These are phyloP conservation scores for Sebastes melanostomus DNA, from an alignment of 2,797 vertebrate genomes.

Conservation along the genomic window DNA sequence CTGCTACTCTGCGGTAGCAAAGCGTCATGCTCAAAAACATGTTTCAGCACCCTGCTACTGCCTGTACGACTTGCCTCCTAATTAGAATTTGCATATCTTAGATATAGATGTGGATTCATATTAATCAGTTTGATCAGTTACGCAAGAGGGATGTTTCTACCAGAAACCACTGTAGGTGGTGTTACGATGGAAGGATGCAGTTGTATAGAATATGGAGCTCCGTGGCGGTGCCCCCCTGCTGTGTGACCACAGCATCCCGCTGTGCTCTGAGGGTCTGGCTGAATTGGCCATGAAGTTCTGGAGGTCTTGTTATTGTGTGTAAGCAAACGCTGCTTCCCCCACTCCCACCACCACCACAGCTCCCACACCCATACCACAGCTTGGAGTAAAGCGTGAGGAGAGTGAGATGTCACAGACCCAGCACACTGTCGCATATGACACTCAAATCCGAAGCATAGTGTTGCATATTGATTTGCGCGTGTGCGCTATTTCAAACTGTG, in stretches of 20 bases:
- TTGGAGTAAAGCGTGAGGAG: conserved; percentile 17
- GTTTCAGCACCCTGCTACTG: neutral
- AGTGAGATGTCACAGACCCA: conserved; percentile 71
- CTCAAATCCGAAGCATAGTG: conserved; percentile 58
- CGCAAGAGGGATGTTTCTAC: neutral
- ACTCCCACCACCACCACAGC: conserved; percentile 3
- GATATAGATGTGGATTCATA: conserved; percentile 36
- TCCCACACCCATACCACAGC: conserved; percentile 20
- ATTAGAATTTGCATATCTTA: conserved; percentile 40
- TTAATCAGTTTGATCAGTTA: conserved; percentile 33
- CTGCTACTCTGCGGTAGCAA: conserved; percentile 48
- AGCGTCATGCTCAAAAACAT: conserved; percentile 22
- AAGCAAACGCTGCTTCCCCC: neutral
- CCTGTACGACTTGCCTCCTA: neutral
- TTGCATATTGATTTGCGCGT: conserved; percentile 70
- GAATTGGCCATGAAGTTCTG: conserved; percentile 32
- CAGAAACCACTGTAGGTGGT: neutral
- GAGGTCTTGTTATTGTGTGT: conserved; percentile 29
- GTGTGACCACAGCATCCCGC: conserved; percentile 30
- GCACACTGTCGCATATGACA: conserved; percentile 64
- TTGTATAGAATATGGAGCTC: neutral
- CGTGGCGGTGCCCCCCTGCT: conserved; percentile 13
- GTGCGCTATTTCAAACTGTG: conserved; percentile 66
- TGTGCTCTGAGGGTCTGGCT: conserved; percentile 16
- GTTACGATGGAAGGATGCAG: neutral